Evolutionary conservation across 2,888 invertebrate species (phyloP).

Genomic region (Melanchra persicariae): DNA sequence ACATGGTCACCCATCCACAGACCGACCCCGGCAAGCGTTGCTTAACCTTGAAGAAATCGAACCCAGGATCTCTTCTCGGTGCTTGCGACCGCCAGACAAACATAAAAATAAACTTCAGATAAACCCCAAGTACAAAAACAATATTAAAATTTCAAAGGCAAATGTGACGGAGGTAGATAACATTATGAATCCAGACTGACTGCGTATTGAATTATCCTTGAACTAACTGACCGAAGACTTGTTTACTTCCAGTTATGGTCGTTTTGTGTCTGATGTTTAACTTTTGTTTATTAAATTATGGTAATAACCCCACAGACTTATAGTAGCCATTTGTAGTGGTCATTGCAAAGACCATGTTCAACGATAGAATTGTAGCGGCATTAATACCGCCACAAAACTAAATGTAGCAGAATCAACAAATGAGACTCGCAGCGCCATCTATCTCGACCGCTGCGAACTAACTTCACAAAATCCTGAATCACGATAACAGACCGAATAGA

Average conservation of each 20-base stretch:
- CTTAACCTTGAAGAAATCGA: no score
- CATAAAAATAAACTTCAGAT: background rate
- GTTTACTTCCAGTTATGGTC: conserved; percentile 11
- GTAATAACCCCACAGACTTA: background rate
- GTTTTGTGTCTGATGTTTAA: background rate
- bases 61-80: no score
- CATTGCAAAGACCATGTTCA: background rate
- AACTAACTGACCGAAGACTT: conserved; percentile 7
- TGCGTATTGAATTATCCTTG: conserved; percentile 21
- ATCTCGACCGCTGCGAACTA: no score
- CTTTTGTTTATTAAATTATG: background rate
- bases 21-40: no score
- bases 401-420: no score
- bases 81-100: background rate
- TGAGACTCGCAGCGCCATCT: no score
- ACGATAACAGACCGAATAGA: no score
- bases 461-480: no score
- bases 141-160: background rate
- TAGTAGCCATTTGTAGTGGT: background rate
- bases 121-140: background rate
- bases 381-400: no score
- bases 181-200: background rate
- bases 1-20: no score
- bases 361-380: background rate
- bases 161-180: background rate